Percentiles rank a stretch among this genome's conserved stretches.
These are phyloP conservation scores for Tretioscincus oriximinensis DNA, from an alignment of 2,113 vertebrate genomes.

Conservation along the genomic window DNA sequence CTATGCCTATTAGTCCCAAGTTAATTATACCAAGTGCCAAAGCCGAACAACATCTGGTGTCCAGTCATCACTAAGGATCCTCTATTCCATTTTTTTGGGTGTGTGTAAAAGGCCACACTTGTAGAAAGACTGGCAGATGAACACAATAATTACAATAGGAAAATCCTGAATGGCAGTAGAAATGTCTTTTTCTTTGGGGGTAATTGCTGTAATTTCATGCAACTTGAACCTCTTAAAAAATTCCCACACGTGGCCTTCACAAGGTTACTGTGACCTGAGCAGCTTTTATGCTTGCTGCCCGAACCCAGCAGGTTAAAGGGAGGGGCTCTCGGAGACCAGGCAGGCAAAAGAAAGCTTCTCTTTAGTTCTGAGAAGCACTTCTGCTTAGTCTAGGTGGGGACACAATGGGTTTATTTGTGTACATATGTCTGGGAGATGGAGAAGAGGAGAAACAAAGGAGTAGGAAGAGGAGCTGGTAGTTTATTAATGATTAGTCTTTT, in stretches of 20 bases:
- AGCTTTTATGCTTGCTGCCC: constrained; percentile 69
- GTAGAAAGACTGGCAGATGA: constrained; percentile 64
- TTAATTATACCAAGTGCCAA: constrained; percentile 61
- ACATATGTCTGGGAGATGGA: neutral
- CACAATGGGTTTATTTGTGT: neutral
- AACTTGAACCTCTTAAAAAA: constrained; percentile 86
- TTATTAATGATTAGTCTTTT: too few relatives aligned
- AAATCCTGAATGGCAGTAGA: constrained; percentile 60
- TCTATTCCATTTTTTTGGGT: constrained; percentile 43
- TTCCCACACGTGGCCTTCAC: constrained; percentile 89
- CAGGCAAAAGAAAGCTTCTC: constrained; percentile 66
- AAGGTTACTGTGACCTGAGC: constrained; percentile 76
- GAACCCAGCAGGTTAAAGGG: constrained; percentile 71
- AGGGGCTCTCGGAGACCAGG: constrained; percentile 60
- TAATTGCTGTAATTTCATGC: constrained; percentile 94
- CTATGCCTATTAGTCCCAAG: constrained; percentile 75
- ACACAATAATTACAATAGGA: constrained; percentile 60
- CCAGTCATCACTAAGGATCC: constrained; percentile 56
- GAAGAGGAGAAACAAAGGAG: neutral
- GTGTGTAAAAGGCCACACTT: constrained; percentile 33
- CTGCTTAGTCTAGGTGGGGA: constrained; percentile 50
- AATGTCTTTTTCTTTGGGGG: constrained; percentile 74
- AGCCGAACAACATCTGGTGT: constrained; percentile 68
- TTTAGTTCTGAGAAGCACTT: constrained; percentile 52
- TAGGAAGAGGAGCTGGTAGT: neutral